Evolutionary conservation across 2,113 vertebrate species (phyloP).

Genomic region (Megaleporinus macrocephalus): DNA sequence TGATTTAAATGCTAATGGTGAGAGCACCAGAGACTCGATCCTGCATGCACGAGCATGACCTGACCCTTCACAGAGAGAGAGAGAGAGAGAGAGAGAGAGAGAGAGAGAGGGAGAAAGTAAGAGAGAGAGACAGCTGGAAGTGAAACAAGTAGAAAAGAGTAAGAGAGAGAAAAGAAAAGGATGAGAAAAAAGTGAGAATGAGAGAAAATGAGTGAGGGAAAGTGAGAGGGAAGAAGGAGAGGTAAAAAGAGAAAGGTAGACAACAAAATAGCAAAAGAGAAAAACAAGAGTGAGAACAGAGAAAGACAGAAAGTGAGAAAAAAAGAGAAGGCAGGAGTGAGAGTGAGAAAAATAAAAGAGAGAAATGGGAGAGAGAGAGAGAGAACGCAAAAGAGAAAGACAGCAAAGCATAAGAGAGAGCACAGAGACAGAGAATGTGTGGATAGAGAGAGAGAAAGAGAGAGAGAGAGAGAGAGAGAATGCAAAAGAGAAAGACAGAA

Average conservation of each 20-base stretch:
- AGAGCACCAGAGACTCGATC: neutral
- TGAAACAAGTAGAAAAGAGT: neutral
- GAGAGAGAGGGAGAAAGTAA: neutral
- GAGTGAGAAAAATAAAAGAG: neutral
- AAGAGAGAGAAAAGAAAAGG: neutral
- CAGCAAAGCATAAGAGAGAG: too few species aligned
- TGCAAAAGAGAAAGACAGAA: neutral
- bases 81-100: too few species aligned
- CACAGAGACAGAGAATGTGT: neutral
- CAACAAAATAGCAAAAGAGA: too few species aligned
- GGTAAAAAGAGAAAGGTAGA: too few species aligned
- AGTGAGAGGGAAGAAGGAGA: too few species aligned
- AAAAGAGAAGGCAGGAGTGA: too few species aligned
- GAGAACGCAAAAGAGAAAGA: neutral
- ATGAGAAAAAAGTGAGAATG: too few species aligned
- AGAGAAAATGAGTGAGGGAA: too few species aligned
- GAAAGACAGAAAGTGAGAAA: too few species aligned
- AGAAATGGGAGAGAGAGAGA: neutral
- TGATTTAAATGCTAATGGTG: slow-evolving; percentile 50
- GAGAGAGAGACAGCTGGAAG: too few species aligned
- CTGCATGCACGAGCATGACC: slow-evolving; percentile 20
- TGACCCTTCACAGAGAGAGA: neutral
- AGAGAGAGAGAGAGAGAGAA: neutral
- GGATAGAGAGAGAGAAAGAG: neutral
- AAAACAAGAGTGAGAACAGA: too few species aligned